These are phyloP conservation scores for Acomys russatus DNA, from an alignment of 2,797 vertebrate species.

Conservation along the genomic window DNA sequence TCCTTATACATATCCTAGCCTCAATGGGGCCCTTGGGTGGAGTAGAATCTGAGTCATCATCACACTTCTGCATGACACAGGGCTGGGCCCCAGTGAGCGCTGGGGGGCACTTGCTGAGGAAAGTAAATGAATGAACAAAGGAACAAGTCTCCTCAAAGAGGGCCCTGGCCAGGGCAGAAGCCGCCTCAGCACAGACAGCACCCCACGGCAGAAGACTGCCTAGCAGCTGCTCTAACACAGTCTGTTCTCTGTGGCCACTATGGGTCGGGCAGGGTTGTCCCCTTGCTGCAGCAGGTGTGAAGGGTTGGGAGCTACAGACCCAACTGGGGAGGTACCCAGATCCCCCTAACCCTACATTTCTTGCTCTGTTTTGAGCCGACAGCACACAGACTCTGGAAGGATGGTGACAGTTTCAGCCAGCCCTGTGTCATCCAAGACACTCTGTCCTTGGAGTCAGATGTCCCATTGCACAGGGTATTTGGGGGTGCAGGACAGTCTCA, in stretches of 20 bases:
- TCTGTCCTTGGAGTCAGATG: too few species aligned
- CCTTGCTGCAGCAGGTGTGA: accelerated
- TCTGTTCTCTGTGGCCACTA: accelerated
- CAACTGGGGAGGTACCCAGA: accelerated
- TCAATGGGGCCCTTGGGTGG: not conserved
- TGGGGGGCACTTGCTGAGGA: not conserved
- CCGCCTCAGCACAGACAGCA: not conserved
- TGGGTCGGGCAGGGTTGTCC: accelerated
- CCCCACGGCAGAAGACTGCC: accelerated
- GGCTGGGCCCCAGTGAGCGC: not conserved
- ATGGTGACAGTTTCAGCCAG: not conserved
- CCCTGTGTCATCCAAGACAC: not conserved
- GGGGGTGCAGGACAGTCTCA: too few species aligned
- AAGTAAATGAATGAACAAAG: accelerated
- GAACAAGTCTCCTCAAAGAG: accelerated
- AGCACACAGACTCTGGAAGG: not conserved
- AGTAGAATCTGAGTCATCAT: not conserved
- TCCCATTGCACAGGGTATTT: accelerated
- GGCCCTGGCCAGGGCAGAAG: not conserved
- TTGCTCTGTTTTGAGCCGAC: not conserved
- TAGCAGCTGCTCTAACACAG: accelerated
- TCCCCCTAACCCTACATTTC: accelerated
- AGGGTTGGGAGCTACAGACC: not conserved
- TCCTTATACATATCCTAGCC: not conserved
- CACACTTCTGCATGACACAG: not conserved